Evolutionary conservation across 2,888 invertebrate genomes (phyloP), one percentile per base, ranked within the genome.

Genomic region (Lasioglossum pauxillum): DNA sequence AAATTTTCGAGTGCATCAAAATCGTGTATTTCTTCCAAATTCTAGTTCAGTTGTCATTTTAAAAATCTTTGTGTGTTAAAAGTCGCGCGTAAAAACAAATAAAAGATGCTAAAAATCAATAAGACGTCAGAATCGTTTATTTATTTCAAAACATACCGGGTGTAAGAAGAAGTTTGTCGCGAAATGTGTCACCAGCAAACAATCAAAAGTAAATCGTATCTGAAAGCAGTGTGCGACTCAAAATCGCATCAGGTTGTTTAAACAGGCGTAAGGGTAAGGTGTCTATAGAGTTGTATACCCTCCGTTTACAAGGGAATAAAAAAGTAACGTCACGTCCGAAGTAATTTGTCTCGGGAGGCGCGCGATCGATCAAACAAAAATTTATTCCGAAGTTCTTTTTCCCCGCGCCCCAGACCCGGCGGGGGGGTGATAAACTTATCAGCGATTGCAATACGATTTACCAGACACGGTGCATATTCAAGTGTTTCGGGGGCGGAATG

Each of bases 381-480:
- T 69, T 69, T 69, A 69, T 69, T 69, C 69, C 38, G 23, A 23
- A 19, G 12, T 69, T 38, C 69, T 38, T 69, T 69, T 31, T 41
- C 38, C 10, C 38, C 38, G 27, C 27, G 12, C 27, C 60, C 60
- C 5, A 4, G 27, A 14, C 60, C n/a, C 53, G 0, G 12, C 16
- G 23, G 31, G 31, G 31, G 10, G 23, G 41, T 23, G 69, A 38
- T 69, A 69, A 69, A 69, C 38, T 69, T 69, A 69, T 69, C 69
- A 38, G 69, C 38, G 69, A 38, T 69, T 69, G 69, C 38, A 38
- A 69, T 38, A 49, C 75, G 49, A 57, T 46, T 49, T 46, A 35
- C 46, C 49, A n/a, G 53, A 53, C 75, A 75, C 27, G 35, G 27
- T 69, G 69, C 69, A 60, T 44, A 74, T 73, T 74, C 78, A 49